Evolutionary conservation across 2,888 invertebrate species (phyloP), one percentile per base, ranked within the genome.

Genomic region (Bombylius major): DNA sequence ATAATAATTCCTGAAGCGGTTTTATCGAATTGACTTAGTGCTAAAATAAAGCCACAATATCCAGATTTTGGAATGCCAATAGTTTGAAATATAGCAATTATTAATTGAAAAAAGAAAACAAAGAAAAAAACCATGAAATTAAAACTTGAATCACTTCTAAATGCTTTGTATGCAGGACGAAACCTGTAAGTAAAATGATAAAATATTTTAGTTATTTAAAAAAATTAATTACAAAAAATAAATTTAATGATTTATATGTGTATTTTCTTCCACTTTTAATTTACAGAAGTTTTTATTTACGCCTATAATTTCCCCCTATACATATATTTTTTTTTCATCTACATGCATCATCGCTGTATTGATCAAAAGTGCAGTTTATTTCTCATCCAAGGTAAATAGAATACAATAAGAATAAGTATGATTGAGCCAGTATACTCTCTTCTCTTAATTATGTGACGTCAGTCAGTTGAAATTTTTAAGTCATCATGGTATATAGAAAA

Each of bases 71-170:
- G 82, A 67, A 97, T 83, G 59, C 97, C 97, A 65, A 98, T 81
- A 32, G 91, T 82, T 76, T 95, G 92, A 53, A 96, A 82, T 56
- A 92, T 75, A 36, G 92, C 88, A 56, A 95, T 85, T 57, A 96
- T 78, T 69, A 89, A 87, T 84, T 97, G 96, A 76, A 95, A 89
- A 78, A 95, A 89, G 78, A 97, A 97, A 67, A 99, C 89, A 73
- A 99, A 95, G 82, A 99, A 99, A 79, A 95, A 99, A 55, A 97
- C 91, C 92, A 99, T 98, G 73, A 99, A 99, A 77, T 97, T 99
- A 81, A 99, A 95, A 5, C 98, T 98, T 65, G 96, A 97, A 77
- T 99, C 99, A 70, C 89, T 93, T 70, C 97, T 87, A 80, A 99
- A 98, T 61, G 98, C 99, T 78, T 98, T 98, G 78, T 99, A 99